phyloP scores from a whole-genome alignment of 2,888 invertebrate species.

The Caenorhabditis angaria region DNA sequence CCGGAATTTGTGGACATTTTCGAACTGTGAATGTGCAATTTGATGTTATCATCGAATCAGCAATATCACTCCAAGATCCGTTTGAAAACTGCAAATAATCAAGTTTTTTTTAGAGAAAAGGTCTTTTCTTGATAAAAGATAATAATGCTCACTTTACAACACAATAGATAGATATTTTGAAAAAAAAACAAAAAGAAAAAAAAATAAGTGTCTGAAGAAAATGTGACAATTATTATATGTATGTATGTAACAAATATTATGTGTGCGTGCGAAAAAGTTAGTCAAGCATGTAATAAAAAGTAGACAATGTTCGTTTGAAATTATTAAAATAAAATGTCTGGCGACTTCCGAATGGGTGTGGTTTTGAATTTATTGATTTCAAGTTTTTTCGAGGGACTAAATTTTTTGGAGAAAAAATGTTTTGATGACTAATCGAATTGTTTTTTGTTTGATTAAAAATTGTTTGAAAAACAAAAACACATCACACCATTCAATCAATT shows the following conservation, averaged over 20 bases:
- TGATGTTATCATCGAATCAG: conserved; percentile 48
- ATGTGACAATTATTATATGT: conserved; percentile 20
- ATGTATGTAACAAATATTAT: neutral
- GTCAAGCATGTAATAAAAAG: conserved; percentile 1
- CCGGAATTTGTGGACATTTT: conserved; percentile 31
- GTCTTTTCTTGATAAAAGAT: conserved; percentile 4
- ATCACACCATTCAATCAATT: conserved; percentile 6
- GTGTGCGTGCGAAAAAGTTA: neutral
- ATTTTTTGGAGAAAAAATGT: too few relatives aligned
- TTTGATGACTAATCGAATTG: neutral
- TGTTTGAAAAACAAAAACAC: conserved; percentile 2
- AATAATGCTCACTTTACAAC: conserved; percentile 39
- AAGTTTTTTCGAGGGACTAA: too few relatives aligned
- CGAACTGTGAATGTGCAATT: conserved; percentile 45
- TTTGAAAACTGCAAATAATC: conserved; percentile 50
- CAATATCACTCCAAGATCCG: conserved; percentile 55
- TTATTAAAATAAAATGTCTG: too few relatives aligned
- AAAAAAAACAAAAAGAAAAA: neutral
- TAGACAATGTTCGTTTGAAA: too few relatives aligned
- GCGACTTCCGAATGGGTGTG: too few relatives aligned
- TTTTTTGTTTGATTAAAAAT: neutral
- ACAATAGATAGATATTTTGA: neutral
- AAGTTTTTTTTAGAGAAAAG: conserved; percentile 7
- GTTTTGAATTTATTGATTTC: too few relatives aligned
- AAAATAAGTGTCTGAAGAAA: neutral